Evolutionary conservation across 2,797 vertebrate species (phyloP), one percentile per base, ranked within the genome.

Genomic region (Pseudochaenichthys georgianus): DNA sequence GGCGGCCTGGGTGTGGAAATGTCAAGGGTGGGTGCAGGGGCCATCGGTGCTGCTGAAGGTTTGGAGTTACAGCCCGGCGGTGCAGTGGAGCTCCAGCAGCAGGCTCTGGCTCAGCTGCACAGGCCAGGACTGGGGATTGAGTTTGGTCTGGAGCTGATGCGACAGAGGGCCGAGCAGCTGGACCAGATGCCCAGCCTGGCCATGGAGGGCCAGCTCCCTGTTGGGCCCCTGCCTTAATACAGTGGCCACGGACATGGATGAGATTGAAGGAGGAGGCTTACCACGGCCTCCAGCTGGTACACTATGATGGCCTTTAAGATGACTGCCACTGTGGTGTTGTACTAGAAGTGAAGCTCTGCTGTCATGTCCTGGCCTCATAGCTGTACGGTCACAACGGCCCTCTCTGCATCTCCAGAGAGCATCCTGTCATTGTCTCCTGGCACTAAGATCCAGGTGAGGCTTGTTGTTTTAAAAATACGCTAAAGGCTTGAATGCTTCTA

Each of bases 71-170:
- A 80, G n/a, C 38, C 70, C 9, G 72, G 54, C 51, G 78, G 66
- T 17, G 59, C 74, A 12, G 79, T 13, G 38, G 85, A 86, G 77
- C 80, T 89, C 34, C 89, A 81, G 45, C 95, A 4, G 78, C 96
- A 96, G 80, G 95, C 95, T 86, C 47, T 95, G 67, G 95, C 94
- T 0, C 94, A 96, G 48, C 92, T 97, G 0, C 96, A 97, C 41
- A 90, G 87, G 82, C 83, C 86, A 17, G 82, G 71, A 79, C 73
- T 88, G 86, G 94, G 96, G 63, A 61, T 92, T 2, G 86, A 77
- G 9, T 96, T 96, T 85, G 95, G 94, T 51, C 94, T 96, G 0
- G 96, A 97, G 7, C 84, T 98, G 86, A 96, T 97, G 52, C 94
- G 94, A 78, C 96, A 97, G 75, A 96, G 96, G 78, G 96, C 96